A percentile compares a stretch with the other conserved stretches of the same genome.
Evolutionary conservation across 2,888 invertebrate species (phyloP).

Genomic region (Odontocolon sp.): DNA sequence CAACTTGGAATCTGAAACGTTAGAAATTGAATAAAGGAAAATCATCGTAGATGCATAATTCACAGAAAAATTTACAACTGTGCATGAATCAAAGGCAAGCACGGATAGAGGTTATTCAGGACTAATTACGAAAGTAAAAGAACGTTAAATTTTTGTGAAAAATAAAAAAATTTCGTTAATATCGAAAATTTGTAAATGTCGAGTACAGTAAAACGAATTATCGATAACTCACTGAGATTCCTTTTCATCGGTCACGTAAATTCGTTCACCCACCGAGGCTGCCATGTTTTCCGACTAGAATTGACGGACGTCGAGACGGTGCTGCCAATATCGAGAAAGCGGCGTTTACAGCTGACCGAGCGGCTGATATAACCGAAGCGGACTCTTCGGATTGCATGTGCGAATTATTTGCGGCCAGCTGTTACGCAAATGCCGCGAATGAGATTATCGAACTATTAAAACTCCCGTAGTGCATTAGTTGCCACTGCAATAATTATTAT

Average conservation of each 20-base stretch:
- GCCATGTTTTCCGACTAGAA: constrained; percentile 73
- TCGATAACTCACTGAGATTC: constrained; percentile 74
- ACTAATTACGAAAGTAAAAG: too few species aligned
- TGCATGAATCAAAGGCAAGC: neutral
- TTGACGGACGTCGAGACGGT: constrained; percentile 49
- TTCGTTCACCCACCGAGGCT: constrained; percentile 75
- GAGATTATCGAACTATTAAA: neutral
- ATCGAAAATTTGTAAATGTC: neutral
- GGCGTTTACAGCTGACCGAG: constrained; percentile 29
- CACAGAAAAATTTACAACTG: constrained; percentile 2
- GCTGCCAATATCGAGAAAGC: constrained; percentile 1
- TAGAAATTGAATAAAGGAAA: constrained; percentile 41
- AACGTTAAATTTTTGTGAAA: constrained; percentile 3
- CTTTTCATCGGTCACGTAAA: constrained; percentile 76
- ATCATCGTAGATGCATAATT: constrained; percentile 31
- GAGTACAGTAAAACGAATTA: neutral
- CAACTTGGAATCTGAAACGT: constrained; percentile 73
- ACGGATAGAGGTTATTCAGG: constrained; percentile 21
- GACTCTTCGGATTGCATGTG: neutral
- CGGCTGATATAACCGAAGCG: too few species aligned
- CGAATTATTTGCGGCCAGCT: constrained; percentile 13
- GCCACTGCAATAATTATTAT: too few species aligned
- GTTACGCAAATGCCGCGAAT: too few species aligned
- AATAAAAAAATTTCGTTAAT: neutral
- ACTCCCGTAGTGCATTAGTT: too few species aligned